Base-by-base conservation (phyloP, 2,888 invertebrate genomes). In the Biston stratarius region DNA sequence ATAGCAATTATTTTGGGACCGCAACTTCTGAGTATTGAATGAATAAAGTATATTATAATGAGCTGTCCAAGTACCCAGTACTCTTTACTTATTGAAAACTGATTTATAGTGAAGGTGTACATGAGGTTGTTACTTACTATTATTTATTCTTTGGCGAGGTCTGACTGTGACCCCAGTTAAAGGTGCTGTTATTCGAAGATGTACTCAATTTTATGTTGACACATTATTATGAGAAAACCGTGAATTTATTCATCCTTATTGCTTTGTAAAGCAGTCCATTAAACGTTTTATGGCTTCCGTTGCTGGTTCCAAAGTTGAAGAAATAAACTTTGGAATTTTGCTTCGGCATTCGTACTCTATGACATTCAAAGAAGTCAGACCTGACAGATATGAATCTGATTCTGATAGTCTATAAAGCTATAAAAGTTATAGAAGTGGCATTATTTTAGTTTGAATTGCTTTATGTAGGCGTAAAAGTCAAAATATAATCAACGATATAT, bases 171-270 rank as follows among this genome's bases (percentile, higher is more conserved):
- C 52, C 47, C n/a, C 52, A 15, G 14, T 38, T 53, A 53, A n/a
- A 38, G 38, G 38, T 14, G 36, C 52, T 63, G 60, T 59, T 60
- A 56, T 55, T 36, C 36, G 15, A 57, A 59, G 62, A 65, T 67
- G 67, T 63, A 72, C 61, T 45, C 24, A 24, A 63, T 14, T 67
- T 59, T 60, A 63, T 58, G 65, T 62, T 52, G 67, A 66, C 61
- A 68, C 44, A 47, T 47, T 40, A 55, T 69, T 64, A 69, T 61
- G 58, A 66, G 59, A 64, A 63, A 68, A 49, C 47, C 49, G 48
- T 56, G 40, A 64, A 66, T 55, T 70, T 63, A 73, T 73, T 70
- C 53, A 72, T 65, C 55, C 62, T 69, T 65, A 67, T 62, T 59
- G 61, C 66, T 64, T 72, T 69, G 61, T 67, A 65, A 69, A 57